Evolutionary conservation across 2,113 vertebrate species (phyloP).

Genomic region (Rhabdomys dilectus): DNA sequence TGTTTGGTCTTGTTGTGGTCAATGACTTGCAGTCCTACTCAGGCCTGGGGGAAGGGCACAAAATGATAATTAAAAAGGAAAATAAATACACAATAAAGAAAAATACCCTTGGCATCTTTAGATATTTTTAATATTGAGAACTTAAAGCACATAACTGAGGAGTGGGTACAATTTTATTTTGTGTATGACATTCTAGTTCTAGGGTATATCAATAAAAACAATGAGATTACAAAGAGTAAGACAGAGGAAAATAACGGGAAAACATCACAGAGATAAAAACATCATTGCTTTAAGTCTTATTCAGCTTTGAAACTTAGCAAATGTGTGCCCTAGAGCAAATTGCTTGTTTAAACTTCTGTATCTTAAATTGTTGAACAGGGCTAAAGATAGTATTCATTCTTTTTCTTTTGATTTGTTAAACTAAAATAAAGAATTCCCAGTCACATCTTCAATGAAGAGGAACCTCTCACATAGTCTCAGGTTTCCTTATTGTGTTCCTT

Average conservation of each 20-base stretch:
- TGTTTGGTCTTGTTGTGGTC: too few relatives aligned
- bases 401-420: conserved; percentile 1
- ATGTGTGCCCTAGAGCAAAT: not conserved
- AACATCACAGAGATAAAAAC: not conserved
- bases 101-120: not conserved
- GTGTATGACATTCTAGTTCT: not conserved
- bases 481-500: not conserved
- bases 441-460: not conserved
- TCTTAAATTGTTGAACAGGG: not conserved
- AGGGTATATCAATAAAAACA: not conserved
- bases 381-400: not conserved
- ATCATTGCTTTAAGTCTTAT: not conserved
- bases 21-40: too few relatives aligned
- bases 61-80: not conserved
- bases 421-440: not conserved
- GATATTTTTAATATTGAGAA: not conserved
- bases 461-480: not conserved
- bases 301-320: not conserved
- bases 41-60: too few relatives aligned
- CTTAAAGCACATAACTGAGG: not conserved
- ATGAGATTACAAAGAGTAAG: not conserved
- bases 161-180: not conserved
- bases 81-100: not conserved
- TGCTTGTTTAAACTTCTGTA: not conserved
- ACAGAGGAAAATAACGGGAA: not conserved